Percentiles rank a stretch among this genome's conserved stretches.
phyloP scores from a whole-genome alignment of 1,140 invertebrate genomes.

The Thaumetopoea pityocampa region DNA sequence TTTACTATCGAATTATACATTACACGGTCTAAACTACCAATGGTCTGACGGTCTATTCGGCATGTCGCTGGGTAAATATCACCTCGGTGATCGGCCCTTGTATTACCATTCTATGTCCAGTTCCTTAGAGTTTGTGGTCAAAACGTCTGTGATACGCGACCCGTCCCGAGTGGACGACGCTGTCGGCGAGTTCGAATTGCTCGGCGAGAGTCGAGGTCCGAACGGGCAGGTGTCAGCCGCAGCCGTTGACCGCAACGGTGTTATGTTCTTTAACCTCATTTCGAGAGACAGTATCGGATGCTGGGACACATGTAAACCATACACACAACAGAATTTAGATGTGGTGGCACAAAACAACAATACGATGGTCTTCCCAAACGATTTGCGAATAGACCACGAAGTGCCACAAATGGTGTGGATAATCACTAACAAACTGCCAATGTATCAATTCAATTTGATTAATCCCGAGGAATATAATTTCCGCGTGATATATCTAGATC shows the following conservation, averaged over 20 bases:
- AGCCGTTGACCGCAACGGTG: slow-evolving; percentile 83
- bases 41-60: slow-evolving; percentile 90
- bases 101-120: slow-evolving; percentile 90
- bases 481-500: slow-evolving; percentile 80
- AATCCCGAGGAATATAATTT: slow-evolving; percentile 83
- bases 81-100: slow-evolving; percentile 78
- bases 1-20: slow-evolving; percentile 80
- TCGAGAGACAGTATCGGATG: slow-evolving; percentile 85
- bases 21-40: slow-evolving; percentile 85
- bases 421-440: slow-evolving; percentile 84
- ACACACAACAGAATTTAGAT: slow-evolving; percentile 79
- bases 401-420: slow-evolving; percentile 83
- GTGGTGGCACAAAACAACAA: slow-evolving; percentile 78
- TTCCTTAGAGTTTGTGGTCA: slow-evolving; percentile 83
- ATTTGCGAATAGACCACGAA: slow-evolving; percentile 84
- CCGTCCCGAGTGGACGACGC: slow-evolving; percentile 76
- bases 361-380: slow-evolving; percentile 87
- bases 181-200: slow-evolving; percentile 78
- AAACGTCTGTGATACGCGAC: slow-evolving; percentile 80
- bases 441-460: slow-evolving; percentile 83
- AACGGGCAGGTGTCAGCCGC: slow-evolving; percentile 84
- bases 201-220: slow-evolving; percentile 79
- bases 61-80: slow-evolving; percentile 80
- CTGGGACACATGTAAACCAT: slow-evolving; percentile 86
- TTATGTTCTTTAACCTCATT: slow-evolving; percentile 88